Base-by-base conservation (phyloP, 2,888 invertebrate species). In the Napeogenes inachia region DNA sequence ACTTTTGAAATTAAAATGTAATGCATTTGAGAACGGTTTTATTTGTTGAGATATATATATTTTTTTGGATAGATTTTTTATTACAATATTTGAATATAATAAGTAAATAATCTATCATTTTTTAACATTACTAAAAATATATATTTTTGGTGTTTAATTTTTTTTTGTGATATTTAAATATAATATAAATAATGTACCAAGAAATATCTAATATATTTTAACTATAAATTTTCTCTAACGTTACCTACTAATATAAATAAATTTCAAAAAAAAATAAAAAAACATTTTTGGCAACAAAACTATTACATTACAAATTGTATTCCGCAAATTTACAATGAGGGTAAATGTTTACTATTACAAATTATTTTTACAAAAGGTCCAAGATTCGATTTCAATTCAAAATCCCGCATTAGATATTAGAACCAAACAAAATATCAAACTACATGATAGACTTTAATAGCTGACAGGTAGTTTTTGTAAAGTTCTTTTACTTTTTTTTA, bases 311-410 rank as follows among this genome's bases (percentile, higher is more conserved):
- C 66, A 61, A 64, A 61, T 61, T 63, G 21, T 30, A 42, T 47
- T 59, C 35, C 13, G 30, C 45, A 82, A 84, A 80, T 70, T 55
- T 50, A 86, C 81, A 84, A 83, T 76, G 66, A 67, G 65, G 64
- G 74, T 76, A 81, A 86, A 85, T 90, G 83, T 90, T 90, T 89
- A 89, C 87, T 82, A 78, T 87, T 81, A 78, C 82, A 77, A 89
- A 89, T 90, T 89, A 89, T 84, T 71, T 75, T 66, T 70, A 87
- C 82, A 87, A 87, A 78, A 61, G 77, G 76, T 76, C 69, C 71
- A 76, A 74, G 71, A 78, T 83, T 80, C 77, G 68, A 80, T 82
- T 80, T 73, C 80, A 72, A 42, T 66, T 72, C 68, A 77, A 80
- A 76, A 75, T 65, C 70, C 72, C 73, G 69, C 75, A 73, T 71